These are phyloP conservation scores for Frankliniella fusca DNA, from an alignment of 2,888 invertebrate genomes.

Conservation along the genomic window DNA sequence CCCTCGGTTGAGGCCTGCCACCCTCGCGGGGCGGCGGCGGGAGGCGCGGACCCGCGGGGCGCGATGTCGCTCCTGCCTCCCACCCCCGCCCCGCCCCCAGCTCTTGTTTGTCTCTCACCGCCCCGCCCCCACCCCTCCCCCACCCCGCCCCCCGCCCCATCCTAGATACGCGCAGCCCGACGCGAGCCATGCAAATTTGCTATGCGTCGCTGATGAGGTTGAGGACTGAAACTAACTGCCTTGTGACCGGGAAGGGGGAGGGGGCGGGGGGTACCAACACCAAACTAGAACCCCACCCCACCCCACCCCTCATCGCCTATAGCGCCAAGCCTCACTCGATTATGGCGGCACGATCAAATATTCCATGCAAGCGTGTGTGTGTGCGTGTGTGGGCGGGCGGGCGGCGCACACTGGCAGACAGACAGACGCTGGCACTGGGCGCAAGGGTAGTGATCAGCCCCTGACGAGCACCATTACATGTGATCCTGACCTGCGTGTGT, in stretches of 20 bases:
- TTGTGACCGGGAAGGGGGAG: background rate
- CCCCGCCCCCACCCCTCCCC: background rate
- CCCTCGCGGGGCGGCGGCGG: too few species aligned
- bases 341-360: background rate
- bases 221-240: slow-evolving; percentile 22
- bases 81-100: background rate
- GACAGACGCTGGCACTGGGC: too few species aligned
- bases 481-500: too few species aligned
- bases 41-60: too few species aligned
- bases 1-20: too few species aligned
- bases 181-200: slow-evolving; percentile 7
- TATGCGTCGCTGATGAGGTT: slow-evolving; percentile 24
- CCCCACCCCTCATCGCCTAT: background rate
- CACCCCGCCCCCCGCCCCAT: background rate
- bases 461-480: too few species aligned
- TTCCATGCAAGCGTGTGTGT: background rate
- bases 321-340: background rate
- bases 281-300: background rate
- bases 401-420: background rate
- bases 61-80: background rate
- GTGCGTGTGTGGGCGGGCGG: background rate
- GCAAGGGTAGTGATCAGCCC: too few species aligned
- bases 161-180: background rate
- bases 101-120: background rate
- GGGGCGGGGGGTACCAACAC: background rate